A percentile compares a stretch with the other conserved stretches of the same genome.
phyloP scores from a whole-genome alignment of 1,140 invertebrate genomes.

The Bemisia tabaci region DNA sequence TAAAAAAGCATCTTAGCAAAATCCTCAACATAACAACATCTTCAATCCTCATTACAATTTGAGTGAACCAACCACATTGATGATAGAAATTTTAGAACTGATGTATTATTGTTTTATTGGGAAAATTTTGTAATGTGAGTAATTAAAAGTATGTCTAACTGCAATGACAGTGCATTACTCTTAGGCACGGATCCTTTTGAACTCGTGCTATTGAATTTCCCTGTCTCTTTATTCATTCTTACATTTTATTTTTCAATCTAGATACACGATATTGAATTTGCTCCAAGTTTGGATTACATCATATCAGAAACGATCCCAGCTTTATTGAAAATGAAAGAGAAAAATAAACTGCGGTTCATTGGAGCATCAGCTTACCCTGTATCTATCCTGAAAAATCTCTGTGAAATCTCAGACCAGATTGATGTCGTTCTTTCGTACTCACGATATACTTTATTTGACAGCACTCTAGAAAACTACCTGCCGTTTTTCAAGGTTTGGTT shows the following conservation, averaged over 20 bases:
- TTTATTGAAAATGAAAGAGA: conserved; percentile 51
- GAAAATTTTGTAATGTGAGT: too few species aligned
- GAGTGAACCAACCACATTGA: too few species aligned
- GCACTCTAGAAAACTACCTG: conserved; percentile 54
- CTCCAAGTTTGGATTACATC: conserved; percentile 56
- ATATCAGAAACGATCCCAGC: conserved; percentile 75
- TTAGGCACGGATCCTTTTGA: too few species aligned
- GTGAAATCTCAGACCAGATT: conserved; percentile 50
- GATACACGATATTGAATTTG: conserved; percentile 87
- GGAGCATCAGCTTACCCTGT: conserved; percentile 82
- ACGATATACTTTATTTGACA: conserved; percentile 64
- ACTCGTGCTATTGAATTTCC: too few species aligned
- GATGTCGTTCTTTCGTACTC: conserved; percentile 64
- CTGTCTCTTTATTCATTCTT: conserved; percentile 11
- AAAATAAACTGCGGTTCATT: conserved; percentile 67
- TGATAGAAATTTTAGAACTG: too few species aligned
- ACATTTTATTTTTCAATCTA: conserved; percentile 29
- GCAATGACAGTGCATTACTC: too few species aligned
- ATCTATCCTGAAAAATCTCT: conserved; percentile 51
- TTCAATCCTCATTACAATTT: too few species aligned
- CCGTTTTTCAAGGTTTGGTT: conserved; percentile 54
- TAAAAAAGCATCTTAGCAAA: too few species aligned
- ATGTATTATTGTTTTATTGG: too few species aligned
- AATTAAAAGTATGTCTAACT: too few species aligned
- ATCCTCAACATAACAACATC: too few species aligned